Evolutionary conservation across 1,140 invertebrate species (phyloP), one percentile per base, ranked within the genome.

Genomic region (Eumeta japonica): DNA sequence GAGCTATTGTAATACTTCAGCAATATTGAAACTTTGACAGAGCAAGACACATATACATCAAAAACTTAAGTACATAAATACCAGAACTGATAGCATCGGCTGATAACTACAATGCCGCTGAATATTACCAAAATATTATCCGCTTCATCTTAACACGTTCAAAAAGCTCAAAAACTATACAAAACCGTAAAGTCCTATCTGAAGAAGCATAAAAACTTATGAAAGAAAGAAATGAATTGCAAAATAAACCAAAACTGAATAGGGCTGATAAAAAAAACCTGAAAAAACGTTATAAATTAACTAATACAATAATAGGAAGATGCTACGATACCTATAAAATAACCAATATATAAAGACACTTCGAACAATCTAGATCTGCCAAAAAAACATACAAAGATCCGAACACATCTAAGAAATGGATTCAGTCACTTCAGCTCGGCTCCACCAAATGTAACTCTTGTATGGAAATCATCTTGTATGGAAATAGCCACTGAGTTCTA

Each of bases 161-260:
- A 44, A 52, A 46, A 48, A 38, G 30, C 11, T 45, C 34, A 18
- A 51, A 50, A 43, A 10, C 5, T 35, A 28, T 10, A 28, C 7
- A 39, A 15, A 54, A 45, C 10, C 16, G 16, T 4, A 48, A 37
- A 20, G 48, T 52, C 4, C n/a, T 57, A 30, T 52, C 48, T 4
- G 37, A 27, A 9, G 31, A 43, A 45, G 44, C 37, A 11, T 35
- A 49, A 31, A 11, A 53, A 10, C 43, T 51, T 5, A 53, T 53
- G 48, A 53, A 46, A 35, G 32, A 51, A 50, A 43, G 46, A 42
- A 50, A 17, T n/a, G n/a, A n/a, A n/a, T n/a, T n/a, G n/a, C n/a
- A n/a, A n/a, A n/a, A n/a, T n/a, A n/a, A n/a, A n/a, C 16, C 39
- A 2, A 50, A 46, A 32, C 20, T 50, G 30, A 53, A 35, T 12